A percentile compares a stretch with the other conserved stretches of the same genome.
These are phyloP conservation scores for Leuciscus waleckii DNA, from an alignment of 2,797 vertebrate genomes.

Conservation along the genomic window DNA sequence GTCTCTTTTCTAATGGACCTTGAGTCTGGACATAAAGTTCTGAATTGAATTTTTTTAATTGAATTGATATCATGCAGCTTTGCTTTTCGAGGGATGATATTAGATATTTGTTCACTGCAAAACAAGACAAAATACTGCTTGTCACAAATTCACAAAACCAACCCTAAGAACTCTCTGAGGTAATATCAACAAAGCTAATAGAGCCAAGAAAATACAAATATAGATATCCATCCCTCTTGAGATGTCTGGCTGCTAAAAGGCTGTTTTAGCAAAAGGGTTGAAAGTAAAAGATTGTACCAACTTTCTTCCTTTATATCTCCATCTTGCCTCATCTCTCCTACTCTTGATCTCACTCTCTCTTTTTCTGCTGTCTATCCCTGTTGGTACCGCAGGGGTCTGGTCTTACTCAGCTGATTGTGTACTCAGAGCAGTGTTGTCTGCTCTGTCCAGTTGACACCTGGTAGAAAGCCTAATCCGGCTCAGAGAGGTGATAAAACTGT, in stretches of 20 bases:
- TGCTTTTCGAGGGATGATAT: background rate
- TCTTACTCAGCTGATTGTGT: constrained; percentile 66
- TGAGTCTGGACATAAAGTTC: background rate
- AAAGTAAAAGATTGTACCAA: background rate
- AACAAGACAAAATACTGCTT: constrained; percentile 3
- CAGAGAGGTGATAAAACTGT: constrained; percentile 35
- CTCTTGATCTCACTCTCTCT: background rate
- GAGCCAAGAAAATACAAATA: background rate
- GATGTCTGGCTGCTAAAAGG: background rate
- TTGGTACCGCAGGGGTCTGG: constrained; percentile 28
- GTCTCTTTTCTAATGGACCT: background rate
- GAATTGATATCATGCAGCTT: background rate
- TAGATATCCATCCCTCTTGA: background rate
- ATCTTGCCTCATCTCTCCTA: background rate
- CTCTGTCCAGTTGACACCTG: constrained; percentile 48
- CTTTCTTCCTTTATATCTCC: background rate
- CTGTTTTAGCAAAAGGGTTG: background rate
- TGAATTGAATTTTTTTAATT: background rate
- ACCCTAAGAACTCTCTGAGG: background rate
- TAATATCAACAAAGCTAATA: background rate
- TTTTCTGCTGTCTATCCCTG: background rate
- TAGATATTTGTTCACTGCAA: background rate
- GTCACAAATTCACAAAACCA: background rate
- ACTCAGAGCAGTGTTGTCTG: constrained; percentile 41
- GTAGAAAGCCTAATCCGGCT: constrained; percentile 62